Base-by-base conservation (phyloP, 2,888 invertebrate species). In the Neoaliturus tenellus region DNA sequence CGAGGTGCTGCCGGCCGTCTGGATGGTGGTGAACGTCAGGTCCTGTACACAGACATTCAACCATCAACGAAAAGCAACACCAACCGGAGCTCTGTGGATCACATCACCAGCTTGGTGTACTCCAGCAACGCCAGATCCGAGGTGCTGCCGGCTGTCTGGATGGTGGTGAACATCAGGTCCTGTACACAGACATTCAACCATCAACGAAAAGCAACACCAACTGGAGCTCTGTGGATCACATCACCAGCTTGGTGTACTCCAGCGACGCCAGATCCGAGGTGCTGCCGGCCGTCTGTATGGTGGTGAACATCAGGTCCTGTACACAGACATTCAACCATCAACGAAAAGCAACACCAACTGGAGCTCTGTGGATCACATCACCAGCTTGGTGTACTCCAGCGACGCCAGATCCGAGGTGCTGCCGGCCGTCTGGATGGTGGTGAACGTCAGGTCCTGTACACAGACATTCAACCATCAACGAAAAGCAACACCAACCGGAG, bases 91-190 rank as follows among this genome's bases (percentile, higher is more conserved):
- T 78, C 35, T 25, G 23, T 39, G 25, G 55, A 82, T 82, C 82
- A 82, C 82, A 82, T 73, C 28, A 82, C 73, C 51, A 82, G 23
- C 58, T 82, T 82, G 12, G 82, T 73, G 58, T 73, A 82, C 20
- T 82, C 82, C 20, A 82, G 41, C 31, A 73, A 73, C 17, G 82
- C 58, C 17, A 82, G 12, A 20, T 82, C 82, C 10, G 82, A 82
- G 8, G 73, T 48, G 39, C 82, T 82, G 23, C 82, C 73, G 5
- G 71, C 55, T 20, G 35, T 82, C 33, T 82, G 31, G 1, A 82
- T 78, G 14, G 75, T 75, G 23, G 78, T 78, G 35, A 78, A 78
- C 14, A 55, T 78, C 33, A 78, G 35, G 55, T 78, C 78, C 78
- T 78, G 44, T 69, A 1, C 4, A n/a, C n/a, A 31, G 33, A 58